These are phyloP conservation scores for Oreortyx pictus DNA, from an alignment of 2,797 vertebrate species.

Conservation along the genomic window DNA sequence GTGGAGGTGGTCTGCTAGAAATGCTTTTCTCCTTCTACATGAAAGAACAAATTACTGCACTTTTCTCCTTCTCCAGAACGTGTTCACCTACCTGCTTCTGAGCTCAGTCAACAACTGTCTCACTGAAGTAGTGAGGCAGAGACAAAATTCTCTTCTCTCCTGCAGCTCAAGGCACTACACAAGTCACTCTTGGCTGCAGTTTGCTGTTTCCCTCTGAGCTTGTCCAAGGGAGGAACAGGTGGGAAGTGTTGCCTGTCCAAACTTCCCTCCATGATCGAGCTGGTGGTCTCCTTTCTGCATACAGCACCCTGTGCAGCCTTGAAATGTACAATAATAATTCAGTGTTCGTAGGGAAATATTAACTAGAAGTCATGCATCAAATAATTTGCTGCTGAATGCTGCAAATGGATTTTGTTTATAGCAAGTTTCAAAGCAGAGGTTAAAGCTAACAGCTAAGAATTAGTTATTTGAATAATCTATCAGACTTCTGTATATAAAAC, in stretches of 20 bases:
- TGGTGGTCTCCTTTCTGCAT: not conserved
- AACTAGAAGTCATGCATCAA: not conserved
- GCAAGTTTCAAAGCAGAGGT: not conserved
- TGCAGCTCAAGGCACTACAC: rapidly evolving
- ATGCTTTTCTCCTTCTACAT: not conserved
- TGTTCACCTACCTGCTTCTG: not conserved
- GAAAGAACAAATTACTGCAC: not conserved
- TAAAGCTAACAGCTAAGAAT: not conserved
- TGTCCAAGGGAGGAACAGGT: not conserved
- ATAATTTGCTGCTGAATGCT: not conserved
- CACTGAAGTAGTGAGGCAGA: not conserved
- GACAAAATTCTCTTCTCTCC: not conserved
- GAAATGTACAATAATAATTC: not conserved
- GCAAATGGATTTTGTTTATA: not conserved
- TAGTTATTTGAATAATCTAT: not conserved
- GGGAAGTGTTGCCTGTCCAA: not conserved
- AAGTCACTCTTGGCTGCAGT: not conserved
- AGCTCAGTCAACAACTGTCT: not conserved
- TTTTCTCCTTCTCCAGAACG: not conserved
- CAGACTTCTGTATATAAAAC: not conserved
- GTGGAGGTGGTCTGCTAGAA: not conserved
- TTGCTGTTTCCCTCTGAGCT: not conserved
- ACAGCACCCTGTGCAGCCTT: not conserved
- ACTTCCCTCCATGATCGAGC: rapidly evolving
- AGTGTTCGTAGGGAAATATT: not conserved